Evolutionary conservation across 2,888 invertebrate genomes (phyloP).

Genomic region (Artemia sp.): DNA sequence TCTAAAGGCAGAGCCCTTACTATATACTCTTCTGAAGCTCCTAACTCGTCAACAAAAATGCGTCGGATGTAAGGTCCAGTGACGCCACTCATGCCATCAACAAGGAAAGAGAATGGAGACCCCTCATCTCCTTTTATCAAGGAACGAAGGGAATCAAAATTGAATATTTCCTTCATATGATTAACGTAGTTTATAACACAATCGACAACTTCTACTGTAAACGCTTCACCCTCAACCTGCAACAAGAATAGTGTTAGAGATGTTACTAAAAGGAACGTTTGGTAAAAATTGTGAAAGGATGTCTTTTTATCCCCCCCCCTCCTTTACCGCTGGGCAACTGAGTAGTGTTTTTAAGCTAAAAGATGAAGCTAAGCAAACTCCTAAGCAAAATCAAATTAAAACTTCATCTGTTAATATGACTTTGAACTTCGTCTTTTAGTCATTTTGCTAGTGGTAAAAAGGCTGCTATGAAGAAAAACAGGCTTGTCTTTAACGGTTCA

Average conservation of each 20-base stretch:
- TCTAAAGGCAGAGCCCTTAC: constrained; percentile 63
- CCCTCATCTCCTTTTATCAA: constrained; percentile 50
- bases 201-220: constrained; percentile 75
- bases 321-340: too few relatives aligned
- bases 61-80: constrained; percentile 86
- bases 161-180: constrained; percentile 91
- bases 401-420: too few relatives aligned
- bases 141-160: constrained; percentile 59
- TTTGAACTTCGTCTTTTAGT: too few relatives aligned
- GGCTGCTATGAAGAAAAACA: too few relatives aligned
- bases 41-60: constrained; percentile 71
- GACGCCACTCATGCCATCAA: constrained; percentile 91
- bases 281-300: not conserved
- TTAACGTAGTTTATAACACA: constrained; percentile 69
- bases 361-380: too few relatives aligned
- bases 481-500: too few relatives aligned
- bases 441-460: too few relatives aligned
- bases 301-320: too few relatives aligned
- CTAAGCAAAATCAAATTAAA: too few relatives aligned
- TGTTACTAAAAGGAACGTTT: too few relatives aligned
- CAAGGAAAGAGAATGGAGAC: constrained; percentile 56
- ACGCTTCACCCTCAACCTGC: constrained; percentile 50
- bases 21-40: constrained; percentile 50
- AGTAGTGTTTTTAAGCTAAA: too few relatives aligned
- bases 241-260: constrained; percentile 23